These are phyloP conservation scores for Ophion slaviceki DNA, from an alignment of 2,888 invertebrate species.

Conservation along the genomic window DNA sequence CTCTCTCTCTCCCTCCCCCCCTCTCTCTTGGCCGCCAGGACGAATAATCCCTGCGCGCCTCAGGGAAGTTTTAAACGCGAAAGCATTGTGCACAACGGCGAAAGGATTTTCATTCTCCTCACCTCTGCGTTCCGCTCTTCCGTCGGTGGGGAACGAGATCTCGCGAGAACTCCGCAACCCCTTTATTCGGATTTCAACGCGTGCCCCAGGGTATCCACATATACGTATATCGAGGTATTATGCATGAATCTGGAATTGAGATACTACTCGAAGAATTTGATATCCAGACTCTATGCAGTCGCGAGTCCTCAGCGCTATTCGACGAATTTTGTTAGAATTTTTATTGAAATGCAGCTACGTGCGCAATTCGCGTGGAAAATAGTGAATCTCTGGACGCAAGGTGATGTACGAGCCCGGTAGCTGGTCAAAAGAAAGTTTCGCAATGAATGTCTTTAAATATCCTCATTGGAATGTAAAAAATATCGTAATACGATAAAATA, in stretches of 20 bases:
- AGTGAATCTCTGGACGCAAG: background rate
- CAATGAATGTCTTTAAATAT: background rate
- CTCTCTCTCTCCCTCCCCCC: background rate
- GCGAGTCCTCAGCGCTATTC: constrained; percentile 31
- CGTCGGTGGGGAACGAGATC: constrained; percentile 27
- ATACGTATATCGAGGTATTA: constrained; percentile 57
- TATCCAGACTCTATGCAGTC: constrained; percentile 40
- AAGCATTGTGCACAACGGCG: constrained; percentile 55
- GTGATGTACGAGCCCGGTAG: background rate
- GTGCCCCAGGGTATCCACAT: constrained; percentile 50
- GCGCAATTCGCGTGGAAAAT: background rate
- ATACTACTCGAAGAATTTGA: constrained; percentile 59
- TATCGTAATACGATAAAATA: background rate
- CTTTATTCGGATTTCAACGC: constrained; percentile 55
- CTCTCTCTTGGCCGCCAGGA: constrained; percentile 8
- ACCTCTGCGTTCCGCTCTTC: constrained; percentile 34
- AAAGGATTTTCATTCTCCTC: constrained; percentile 65
- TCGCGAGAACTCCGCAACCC: constrained; percentile 51
- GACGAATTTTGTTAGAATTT: constrained; percentile 52
- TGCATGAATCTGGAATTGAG: constrained; percentile 60
- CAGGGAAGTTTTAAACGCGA: constrained; percentile 38
- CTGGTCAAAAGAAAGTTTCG: background rate
- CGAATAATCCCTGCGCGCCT: constrained; percentile 41
- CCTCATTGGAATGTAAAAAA: background rate
- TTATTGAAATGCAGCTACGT: constrained; percentile 26